Evolutionary conservation across 2,888 invertebrate genomes (phyloP), one percentile per base, ranked within the genome.

Genomic region (Drosophila stalkeri): DNA sequence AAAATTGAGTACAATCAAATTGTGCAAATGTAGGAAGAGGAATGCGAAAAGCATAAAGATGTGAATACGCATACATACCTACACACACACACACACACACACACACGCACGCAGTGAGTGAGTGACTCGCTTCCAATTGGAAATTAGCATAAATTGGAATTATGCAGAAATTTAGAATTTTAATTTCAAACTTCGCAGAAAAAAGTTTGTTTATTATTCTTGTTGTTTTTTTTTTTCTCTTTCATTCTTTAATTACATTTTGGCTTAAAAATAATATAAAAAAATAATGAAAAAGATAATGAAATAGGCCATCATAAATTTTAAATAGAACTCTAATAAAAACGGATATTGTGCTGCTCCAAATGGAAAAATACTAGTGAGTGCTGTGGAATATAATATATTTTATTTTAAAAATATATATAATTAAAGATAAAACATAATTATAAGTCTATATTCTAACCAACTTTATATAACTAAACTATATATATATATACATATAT

Each of bases 1-100:
- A 65, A 62, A 62, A 62, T 62, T 54, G 61, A 62, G 54, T n/a
- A 43, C 55, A 62, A 62, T 33, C 33, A 55, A 54, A 54, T 54
- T 62, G 61, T 52, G 60, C 60, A 61, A 61, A 61, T 61, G 37
- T 39, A 16, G 39, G 20, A 47, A 64, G 47, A 43, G 35, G 60
- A 49, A 60, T 47, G 27, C 37, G 31, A 49, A 27, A 35, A 23
- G 59, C 35, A 39, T 27, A 51, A 61, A 61, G 33, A 46, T 31
- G 12, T 41, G 41, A 7, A 16, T 20, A 41, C 27, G 7, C 12
- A 14, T 8, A 55, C 7, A 41, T 6, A 18, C 51, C 31, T 3
- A 14, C 52, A n/a, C 9, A 27, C 51, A 35, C 5, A 14, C 11
- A 16, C n/a, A 39, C 39, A 39, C 16, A 14, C 18, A 41, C 3